Evolutionary conservation across 1,140 invertebrate genomes (phyloP).

Genomic region (Ectropis grisescens): DNA sequence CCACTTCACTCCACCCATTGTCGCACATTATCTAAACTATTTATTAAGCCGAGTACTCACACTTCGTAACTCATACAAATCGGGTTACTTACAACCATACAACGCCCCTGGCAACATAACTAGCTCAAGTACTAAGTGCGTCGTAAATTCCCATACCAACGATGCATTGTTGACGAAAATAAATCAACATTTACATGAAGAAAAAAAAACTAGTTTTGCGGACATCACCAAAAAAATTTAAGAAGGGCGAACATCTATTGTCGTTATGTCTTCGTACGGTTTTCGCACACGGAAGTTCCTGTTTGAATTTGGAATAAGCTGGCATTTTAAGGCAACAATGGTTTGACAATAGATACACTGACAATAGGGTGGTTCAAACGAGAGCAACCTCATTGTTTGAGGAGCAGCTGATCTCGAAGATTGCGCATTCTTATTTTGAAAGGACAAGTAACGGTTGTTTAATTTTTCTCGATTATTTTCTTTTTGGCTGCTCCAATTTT

Average conservation of each 20-base stretch:
- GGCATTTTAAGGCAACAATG: constrained; percentile 31
- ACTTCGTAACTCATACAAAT: constrained; percentile 6
- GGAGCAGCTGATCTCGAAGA: constrained; percentile 32
- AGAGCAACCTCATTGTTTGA: constrained; percentile 30
- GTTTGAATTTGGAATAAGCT: constrained; percentile 22
- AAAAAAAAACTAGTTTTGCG: constrained; percentile 44
- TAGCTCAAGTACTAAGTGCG: too few species aligned
- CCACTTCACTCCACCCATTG: too few species aligned
- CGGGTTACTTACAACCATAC: too few species aligned
- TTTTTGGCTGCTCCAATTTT: too few species aligned
- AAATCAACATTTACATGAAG: constrained; percentile 53
- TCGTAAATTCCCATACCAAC: constrained; percentile 39
- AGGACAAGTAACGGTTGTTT: too few species aligned
- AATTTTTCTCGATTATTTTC: too few species aligned
- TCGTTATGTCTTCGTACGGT: constrained; percentile 15
- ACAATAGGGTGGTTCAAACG: constrained; percentile 31
- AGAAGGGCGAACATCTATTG: constrained; percentile 30
- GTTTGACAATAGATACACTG: constrained; percentile 20
- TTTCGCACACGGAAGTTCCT: constrained; percentile 55
- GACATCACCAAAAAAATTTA: constrained; percentile 18
- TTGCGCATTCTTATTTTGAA: constrained; percentile 2
- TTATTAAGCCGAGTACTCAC: background rate
- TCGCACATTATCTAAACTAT: too few species aligned
- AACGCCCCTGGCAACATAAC: too few species aligned
- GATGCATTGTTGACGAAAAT: constrained; percentile 49